Evolutionary conservation across 2,888 invertebrate species (phyloP), one percentile per base, ranked within the genome.

Genomic region (Mantis religiosa): DNA sequence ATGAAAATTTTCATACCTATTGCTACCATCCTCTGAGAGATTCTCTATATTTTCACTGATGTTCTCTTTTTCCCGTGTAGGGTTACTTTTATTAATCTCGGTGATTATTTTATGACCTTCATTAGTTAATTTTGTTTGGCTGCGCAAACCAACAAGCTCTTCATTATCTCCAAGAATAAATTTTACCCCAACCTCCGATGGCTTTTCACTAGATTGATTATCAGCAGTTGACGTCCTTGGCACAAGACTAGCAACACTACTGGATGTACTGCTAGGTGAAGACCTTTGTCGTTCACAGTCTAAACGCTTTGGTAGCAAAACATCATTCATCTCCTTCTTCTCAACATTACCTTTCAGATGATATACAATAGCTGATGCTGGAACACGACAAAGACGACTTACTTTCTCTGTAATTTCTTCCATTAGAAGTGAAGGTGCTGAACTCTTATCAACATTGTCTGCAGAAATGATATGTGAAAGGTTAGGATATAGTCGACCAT

Each of bases 121-220:
- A 71, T 71, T 71, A 20, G 4, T 25, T 71, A 14, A 71, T 25
- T 71, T 71, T 20, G 2, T 92, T 90, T 92, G 93, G 90, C 92
- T 93, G 91, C 96, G 96, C 85, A 96, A 92, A 84, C 96, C 96
- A 6, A 96, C 94, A 82, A 96, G 92, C 91, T 95, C 94, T 90
- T 96, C 96, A 91, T 96, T 94, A 89, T 96, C 96, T 28, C 96
- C 96, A 85, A 97, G 92, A 7, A 96, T 96, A 92, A 97, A 97
- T 14, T 96, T 93, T 0, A 96, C 96, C 87, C 81, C 71, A 1
- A 41, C 54, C 47, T 82, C 30, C 12, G 28, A 15, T 54, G 27
- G 25, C 9, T 82, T 81, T 27, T 9, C 82, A 4, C n/a, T 28
- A 47, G 14, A 14, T 14, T 41, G 14, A 25, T 15, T 47, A 85